Evolutionary conservation across 2,888 invertebrate genomes (phyloP), one percentile per base, ranked within the genome.

Genomic region (Tanytarsus gracilentus): DNA sequence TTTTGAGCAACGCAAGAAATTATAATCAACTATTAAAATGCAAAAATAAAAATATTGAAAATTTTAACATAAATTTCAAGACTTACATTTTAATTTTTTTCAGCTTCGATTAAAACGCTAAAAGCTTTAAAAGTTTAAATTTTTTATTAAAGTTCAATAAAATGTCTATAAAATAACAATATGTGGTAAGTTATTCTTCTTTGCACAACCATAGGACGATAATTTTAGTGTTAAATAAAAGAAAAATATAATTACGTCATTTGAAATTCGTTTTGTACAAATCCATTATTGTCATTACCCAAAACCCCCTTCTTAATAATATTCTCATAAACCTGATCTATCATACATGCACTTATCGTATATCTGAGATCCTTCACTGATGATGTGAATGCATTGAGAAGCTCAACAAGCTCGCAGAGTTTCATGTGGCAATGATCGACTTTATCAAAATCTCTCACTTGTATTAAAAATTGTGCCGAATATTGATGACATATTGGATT

Each of bases 261-360:
- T 4, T 33, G 18, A 36, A 26, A 27, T 60, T 60, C 60, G 14
- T 23, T 60, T 14, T 48, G 48, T 14, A 50, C 60, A 14, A 50
- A 60, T 5, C 60, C 60, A 16, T 36, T 60, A 48, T 60, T 60
- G 14, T 60, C 60, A 25, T 9, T 36, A 8, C 50, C 29, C 26
- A 7, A 9, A 23, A 36, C 30, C 18, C 49, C 60, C 14, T 39
- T 58, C 21, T 50, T 49, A 23, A 60, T 60, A 16, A 60, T 60
- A 23, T 21, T 60, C 27, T 60, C 60, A 18, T 60, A 60, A n/a
- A 72, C 68, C 2, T 70, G 67, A 65, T 74, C 74, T 39, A 74
- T 66, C 23, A 70, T 69, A 50, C 74, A 74, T 30, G 69, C 70
- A 29, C 66, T 70, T 23, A 73, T 66, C 4, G 72, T 68, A 52